phyloP scores from a whole-genome alignment of 1,140 invertebrate genomes.

The Harpegnathos saltator region DNA sequence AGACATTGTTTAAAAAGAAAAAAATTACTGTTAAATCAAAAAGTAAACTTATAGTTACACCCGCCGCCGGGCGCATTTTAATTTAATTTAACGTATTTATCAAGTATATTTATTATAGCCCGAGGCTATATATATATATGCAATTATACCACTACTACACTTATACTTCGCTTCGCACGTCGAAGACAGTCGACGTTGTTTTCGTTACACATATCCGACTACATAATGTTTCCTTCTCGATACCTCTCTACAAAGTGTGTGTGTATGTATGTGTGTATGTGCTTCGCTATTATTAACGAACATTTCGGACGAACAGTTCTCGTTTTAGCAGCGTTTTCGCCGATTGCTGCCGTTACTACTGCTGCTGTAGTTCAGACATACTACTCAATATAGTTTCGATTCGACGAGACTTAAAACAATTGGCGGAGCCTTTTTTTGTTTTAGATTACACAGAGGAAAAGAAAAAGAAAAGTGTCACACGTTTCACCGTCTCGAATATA shows the following conservation, averaged over 20 bases:
- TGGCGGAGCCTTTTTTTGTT: slow-evolving; percentile 34
- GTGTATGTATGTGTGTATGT: slow-evolving; percentile 27
- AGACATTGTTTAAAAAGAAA: slow-evolving; percentile 36
- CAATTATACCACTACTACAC: not conserved
- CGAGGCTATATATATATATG: no score
- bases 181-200: not conserved
- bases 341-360: not conserved
- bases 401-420: slow-evolving; percentile 15
- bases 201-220: slow-evolving; percentile 13
- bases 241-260: slow-evolving; percentile 6
- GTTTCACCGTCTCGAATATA: slow-evolving; percentile 27
- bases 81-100: slow-evolving; percentile 26
- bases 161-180: slow-evolving; percentile 4
- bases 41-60: not conserved
- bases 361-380: slow-evolving; percentile 14
- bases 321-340: not conserved
- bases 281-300: slow-evolving; percentile 9
- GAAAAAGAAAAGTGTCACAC: not conserved
- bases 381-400: not conserved
- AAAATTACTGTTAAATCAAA: slow-evolving; percentile 45
- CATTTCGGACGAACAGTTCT: not conserved
- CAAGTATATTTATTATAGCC: slow-evolving; percentile 16
- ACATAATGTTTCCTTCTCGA: not conserved
- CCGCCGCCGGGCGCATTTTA: slow-evolving; percentile 13
- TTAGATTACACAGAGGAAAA: not conserved